Conservation (phyloP, 2,888 invertebrate genomes). For the Tricholauxania praeusta region DNA sequence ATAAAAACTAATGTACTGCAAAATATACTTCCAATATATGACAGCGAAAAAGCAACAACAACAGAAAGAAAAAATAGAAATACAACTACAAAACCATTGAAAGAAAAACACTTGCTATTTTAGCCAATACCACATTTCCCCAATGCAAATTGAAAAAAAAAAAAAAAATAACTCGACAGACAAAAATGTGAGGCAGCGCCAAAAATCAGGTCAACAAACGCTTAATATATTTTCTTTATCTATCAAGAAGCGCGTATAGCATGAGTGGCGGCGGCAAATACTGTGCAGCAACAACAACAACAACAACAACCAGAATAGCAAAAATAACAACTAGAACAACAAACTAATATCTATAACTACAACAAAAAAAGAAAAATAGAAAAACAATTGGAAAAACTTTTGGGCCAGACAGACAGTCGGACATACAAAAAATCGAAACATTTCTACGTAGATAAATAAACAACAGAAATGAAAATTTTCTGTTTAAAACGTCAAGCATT, state of each 20-base stretch:
- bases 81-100: neutral
- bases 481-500: too few relatives aligned
- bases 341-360: neutral
- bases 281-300: neutral
- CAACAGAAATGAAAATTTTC: neutral
- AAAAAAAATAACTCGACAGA: slow-evolving; percentile 13
- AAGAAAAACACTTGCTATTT: slow-evolving; percentile 2
- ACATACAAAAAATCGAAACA: slow-evolving; percentile 1
- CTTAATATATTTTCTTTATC: slow-evolving; percentile 20
- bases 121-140: slow-evolving; percentile 4
- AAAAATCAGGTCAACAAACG: slow-evolving; percentile 41
- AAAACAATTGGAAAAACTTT: neutral
- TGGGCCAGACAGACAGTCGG: neutral
- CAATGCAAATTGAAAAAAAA: neutral
- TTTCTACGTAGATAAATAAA: slow-evolving; percentile 9
- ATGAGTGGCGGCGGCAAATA: neutral
- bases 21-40: neutral
- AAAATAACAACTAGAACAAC: neutral
- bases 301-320: neutral
- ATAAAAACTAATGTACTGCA: slow-evolving; percentile 10
- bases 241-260: neutral
- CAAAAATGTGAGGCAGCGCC: slow-evolving; percentile 21
- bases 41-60: neutral
- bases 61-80: neutral
- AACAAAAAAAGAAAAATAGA: neutral